Evolutionary conservation across 2,888 invertebrate species (phyloP).

Genomic region (Mythimna ferrago): DNA sequence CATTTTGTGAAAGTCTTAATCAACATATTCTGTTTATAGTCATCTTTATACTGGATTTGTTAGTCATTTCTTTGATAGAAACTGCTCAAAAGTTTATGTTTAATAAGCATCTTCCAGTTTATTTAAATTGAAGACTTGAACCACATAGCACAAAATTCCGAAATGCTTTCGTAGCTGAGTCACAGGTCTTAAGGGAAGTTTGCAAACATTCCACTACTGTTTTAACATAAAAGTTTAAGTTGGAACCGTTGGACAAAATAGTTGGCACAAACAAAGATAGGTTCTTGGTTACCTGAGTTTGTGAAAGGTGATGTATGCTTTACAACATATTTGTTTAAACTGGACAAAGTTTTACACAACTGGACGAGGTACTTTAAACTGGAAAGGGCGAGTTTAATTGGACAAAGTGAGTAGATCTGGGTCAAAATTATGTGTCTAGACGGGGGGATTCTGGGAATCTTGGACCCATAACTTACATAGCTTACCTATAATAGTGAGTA

Average conservation of each 20-base stretch:
- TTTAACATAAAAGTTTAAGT: constrained; percentile 68
- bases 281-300: constrained; percentile 53
- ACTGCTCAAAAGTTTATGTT: constrained; percentile 5
- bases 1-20: constrained; percentile 19
- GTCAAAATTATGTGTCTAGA: constrained; percentile 41
- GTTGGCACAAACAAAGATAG: constrained; percentile 64
- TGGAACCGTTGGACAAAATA: constrained; percentile 67
- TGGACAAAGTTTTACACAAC: neutral
- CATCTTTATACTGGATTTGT: constrained; percentile 6
- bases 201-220: constrained; percentile 49
- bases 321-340: constrained; percentile 18
- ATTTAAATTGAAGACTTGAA: constrained; percentile 12
- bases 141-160: constrained; percentile 25
- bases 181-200: constrained; percentile 28
- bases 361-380: neutral
- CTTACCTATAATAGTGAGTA: neutral
- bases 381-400: constrained; percentile 20
- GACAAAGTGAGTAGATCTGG: neutral
- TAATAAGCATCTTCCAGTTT: constrained; percentile 25
- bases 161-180: constrained; percentile 32
- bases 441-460: neutral
- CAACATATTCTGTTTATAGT: constrained; percentile 27
- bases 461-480: neutral
- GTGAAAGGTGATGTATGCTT: neutral
- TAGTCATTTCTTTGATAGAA: constrained; percentile 8